These are phyloP conservation scores for Coracopsis vasa DNA, from an alignment of 2,113 vertebrate genomes.

Conservation along the genomic window DNA sequence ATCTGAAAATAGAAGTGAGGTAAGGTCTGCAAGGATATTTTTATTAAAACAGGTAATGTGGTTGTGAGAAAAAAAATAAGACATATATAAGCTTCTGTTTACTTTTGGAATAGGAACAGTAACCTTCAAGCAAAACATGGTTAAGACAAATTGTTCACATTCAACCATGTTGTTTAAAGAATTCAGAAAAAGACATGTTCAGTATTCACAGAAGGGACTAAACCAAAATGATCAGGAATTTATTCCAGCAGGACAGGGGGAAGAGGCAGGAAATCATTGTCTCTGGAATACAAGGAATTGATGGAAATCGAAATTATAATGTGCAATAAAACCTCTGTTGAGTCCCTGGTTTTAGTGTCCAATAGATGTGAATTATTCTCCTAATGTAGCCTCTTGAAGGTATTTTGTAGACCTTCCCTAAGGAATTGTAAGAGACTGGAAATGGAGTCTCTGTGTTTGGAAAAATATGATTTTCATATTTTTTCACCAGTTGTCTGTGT, in stretches of 20 bases:
- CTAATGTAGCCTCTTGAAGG: not conserved
- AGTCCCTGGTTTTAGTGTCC: not conserved
- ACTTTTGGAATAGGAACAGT: not conserved
- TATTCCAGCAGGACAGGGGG: not conserved
- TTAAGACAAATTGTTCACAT: not conserved
- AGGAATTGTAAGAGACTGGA: not conserved
- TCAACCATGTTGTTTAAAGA: not conserved
- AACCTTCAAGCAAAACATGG: not conserved
- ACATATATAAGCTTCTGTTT: not conserved
- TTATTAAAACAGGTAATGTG: not conserved
- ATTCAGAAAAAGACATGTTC: not conserved
- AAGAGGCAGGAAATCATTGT: not conserved
- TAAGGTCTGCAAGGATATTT: not conserved
- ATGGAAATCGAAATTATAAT: not conserved
- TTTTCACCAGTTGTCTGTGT: not conserved
- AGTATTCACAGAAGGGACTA: not conserved
- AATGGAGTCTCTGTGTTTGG: not conserved
- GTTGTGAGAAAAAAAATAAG: not conserved
- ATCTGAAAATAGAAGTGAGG: not conserved
- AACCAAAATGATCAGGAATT: not conserved
- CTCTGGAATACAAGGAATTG: not conserved
- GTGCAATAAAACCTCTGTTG: not conserved
- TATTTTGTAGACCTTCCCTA: not conserved
- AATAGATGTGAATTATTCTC: not conserved
- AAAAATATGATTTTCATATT: slow-evolving; percentile 28